Evolutionary conservation across 2,888 invertebrate genomes (phyloP).

Genomic region (Xestia sexstrigata): DNA sequence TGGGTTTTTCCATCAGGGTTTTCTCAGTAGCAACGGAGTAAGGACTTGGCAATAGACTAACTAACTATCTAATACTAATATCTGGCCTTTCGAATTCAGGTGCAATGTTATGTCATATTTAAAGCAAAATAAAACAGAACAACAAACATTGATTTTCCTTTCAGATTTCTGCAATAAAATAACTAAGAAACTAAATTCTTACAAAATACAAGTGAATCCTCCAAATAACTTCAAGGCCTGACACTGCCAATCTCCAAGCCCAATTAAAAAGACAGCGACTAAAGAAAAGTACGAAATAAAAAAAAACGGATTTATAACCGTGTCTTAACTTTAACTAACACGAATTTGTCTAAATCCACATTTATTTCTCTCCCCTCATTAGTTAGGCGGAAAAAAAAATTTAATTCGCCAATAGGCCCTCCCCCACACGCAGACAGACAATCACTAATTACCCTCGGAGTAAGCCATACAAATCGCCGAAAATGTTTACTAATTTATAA

Average conservation of each 20-base stretch:
- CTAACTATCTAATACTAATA: too few species aligned
- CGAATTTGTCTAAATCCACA: conserved; percentile 78
- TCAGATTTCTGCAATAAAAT: neutral
- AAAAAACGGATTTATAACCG: conserved; percentile 65
- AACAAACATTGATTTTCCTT: neutral
- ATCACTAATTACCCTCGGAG: conserved; percentile 85
- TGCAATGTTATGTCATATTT: neutral
- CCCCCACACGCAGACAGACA: conserved; percentile 78
- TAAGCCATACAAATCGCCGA: conserved; percentile 90
- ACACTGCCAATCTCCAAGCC: conserved; percentile 50
- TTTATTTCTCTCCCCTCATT: conserved; percentile 82
- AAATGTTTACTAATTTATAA: conserved; percentile 89
- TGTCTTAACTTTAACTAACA: conserved; percentile 71
- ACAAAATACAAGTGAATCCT: conserved; percentile 18
- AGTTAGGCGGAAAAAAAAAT: conserved; percentile 83
- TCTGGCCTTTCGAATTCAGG: neutral
- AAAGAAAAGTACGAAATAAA: conserved; percentile 56
- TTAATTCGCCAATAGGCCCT: conserved; percentile 81
- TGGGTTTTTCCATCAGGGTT: neutral
- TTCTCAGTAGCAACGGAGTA: neutral
- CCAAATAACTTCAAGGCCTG: conserved; percentile 6
- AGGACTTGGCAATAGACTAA: neutral
- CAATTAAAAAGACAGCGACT: conserved; percentile 59
- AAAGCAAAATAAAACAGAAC: too few species aligned
- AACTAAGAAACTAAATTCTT: neutral